phyloP scores from a whole-genome alignment of 2,113 vertebrate genomes.

The Apodemus speciosus region DNA sequence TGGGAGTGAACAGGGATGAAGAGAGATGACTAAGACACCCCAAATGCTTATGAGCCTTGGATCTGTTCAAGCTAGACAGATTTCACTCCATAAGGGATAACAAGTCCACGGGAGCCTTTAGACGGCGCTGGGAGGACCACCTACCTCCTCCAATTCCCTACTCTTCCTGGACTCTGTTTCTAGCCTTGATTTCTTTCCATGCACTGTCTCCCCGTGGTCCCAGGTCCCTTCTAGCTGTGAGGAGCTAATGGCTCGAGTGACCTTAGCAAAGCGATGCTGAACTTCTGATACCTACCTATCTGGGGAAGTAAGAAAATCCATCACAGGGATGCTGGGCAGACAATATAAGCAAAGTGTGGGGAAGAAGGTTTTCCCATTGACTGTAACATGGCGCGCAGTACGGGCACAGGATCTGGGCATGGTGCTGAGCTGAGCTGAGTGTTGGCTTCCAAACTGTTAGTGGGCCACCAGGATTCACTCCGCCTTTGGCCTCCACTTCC shows the following conservation, averaged over 20 bases:
- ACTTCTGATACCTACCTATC: neutral
- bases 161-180: neutral
- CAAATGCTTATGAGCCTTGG: fast-evolving
- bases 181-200: no score
- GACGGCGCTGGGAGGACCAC: neutral
- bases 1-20: neutral
- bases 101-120: neutral
- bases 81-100: neutral
- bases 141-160: fast-evolving
- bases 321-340: neutral
- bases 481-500: neutral
- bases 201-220: fast-evolving
- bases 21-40: neutral
- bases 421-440: fast-evolving
- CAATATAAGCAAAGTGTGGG: neutral
- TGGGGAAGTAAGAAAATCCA: neutral
- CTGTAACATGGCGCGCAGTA: no score
- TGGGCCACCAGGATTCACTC: neutral
- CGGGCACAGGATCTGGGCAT: neutral
- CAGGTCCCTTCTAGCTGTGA: fast-evolving
- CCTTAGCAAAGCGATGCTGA: neutral
- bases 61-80: neutral
- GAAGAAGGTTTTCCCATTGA: neutral
- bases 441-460: neutral
- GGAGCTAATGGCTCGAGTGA: neutral